Evolutionary conservation across 2,888 invertebrate genomes (phyloP).

Genomic region (Cheilosia vulpina): DNA sequence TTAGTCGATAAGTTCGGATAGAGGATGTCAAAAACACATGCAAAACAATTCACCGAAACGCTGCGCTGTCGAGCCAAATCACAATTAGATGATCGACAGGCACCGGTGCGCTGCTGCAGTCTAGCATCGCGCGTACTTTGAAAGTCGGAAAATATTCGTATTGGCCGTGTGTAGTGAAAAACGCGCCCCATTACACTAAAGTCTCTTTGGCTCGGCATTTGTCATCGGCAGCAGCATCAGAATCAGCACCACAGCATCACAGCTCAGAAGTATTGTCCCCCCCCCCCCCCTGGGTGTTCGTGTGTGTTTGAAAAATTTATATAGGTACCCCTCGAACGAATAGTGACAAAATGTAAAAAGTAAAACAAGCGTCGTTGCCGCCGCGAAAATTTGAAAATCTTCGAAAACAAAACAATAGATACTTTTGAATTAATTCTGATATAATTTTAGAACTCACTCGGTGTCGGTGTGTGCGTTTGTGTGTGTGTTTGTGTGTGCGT

Average conservation of each 20-base stretch:
- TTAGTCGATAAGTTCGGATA: neutral
- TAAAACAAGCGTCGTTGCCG: conserved; percentile 20
- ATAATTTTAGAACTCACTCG: conserved; percentile 65
- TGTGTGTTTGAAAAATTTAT: conserved; percentile 23
- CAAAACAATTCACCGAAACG: neutral
- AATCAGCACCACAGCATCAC: conserved; percentile 26
- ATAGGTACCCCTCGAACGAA: neutral
- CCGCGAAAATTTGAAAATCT: conserved; percentile 39
- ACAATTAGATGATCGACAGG: conserved; percentile 72
- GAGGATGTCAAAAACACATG: conserved; percentile 5
- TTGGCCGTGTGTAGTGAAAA: conserved; percentile 45
- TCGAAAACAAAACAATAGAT: conserved; percentile 69
- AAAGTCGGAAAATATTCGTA: conserved; percentile 47
- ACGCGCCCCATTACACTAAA: conserved; percentile 71
- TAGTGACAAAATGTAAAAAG: conserved; percentile 7
- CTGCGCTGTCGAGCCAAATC: conserved; percentile 16
- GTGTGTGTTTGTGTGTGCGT: neutral
- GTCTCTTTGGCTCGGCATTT: conserved; percentile 62
- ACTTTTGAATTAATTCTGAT: conserved; percentile 69
- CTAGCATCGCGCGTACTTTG: conserved; percentile 10
- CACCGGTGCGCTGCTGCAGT: conserved; percentile 56
- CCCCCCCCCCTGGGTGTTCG: neutral
- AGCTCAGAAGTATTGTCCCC: neutral
- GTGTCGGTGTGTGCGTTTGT: no score
- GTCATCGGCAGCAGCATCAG: conserved; percentile 67